Conservation (phyloP, 2,888 invertebrate genomes). For the Drosophila recens region DNA sequence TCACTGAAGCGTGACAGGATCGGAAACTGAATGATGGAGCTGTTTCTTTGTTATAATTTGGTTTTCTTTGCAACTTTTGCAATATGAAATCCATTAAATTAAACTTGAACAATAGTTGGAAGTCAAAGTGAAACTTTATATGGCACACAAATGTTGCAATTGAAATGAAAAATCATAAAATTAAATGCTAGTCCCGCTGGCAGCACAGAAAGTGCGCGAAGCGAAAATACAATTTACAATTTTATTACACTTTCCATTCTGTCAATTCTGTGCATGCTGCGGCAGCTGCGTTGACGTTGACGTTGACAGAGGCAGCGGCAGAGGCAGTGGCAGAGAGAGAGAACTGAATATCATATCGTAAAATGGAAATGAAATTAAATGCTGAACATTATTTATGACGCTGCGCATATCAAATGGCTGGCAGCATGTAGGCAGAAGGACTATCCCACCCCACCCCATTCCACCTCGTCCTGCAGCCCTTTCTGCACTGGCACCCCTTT, state of each 20-base stretch:
- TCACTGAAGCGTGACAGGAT: background rate
- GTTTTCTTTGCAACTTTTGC: slow-evolving; percentile 37
- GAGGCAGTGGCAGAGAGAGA: slow-evolving; percentile 15
- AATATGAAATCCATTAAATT: slow-evolving; percentile 41
- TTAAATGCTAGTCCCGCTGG: slow-evolving; percentile 52
- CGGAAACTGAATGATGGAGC: background rate
- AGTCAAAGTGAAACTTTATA: slow-evolving; percentile 40
- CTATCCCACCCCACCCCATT: slow-evolving; percentile 18
- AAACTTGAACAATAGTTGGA: slow-evolving; percentile 40
- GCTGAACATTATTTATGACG: slow-evolving; percentile 81
- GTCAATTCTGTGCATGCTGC: slow-evolving; percentile 56
- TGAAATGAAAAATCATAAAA: slow-evolving; percentile 70
- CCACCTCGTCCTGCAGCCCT: slow-evolving; percentile 27
- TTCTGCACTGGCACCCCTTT: slow-evolving; percentile 58
- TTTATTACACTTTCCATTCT: slow-evolving; percentile 78
- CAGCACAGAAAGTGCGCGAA: slow-evolving; percentile 50
- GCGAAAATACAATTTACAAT: slow-evolving; percentile 74
- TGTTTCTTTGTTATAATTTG: slow-evolving; percentile 16
- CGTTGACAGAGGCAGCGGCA: background rate
- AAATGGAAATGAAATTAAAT: slow-evolving; percentile 82
- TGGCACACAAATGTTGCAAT: slow-evolving; percentile 62
- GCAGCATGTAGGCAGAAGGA: slow-evolving; percentile 34
- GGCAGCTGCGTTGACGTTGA: slow-evolving; percentile 35
- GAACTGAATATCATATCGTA: slow-evolving; percentile 73
- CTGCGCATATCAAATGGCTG: slow-evolving; percentile 78